Percentiles rank a stretch among this genome's conserved stretches.
Conservation (phyloP, 2,888 invertebrate species). For the Drosophila quinaria region DNA sequence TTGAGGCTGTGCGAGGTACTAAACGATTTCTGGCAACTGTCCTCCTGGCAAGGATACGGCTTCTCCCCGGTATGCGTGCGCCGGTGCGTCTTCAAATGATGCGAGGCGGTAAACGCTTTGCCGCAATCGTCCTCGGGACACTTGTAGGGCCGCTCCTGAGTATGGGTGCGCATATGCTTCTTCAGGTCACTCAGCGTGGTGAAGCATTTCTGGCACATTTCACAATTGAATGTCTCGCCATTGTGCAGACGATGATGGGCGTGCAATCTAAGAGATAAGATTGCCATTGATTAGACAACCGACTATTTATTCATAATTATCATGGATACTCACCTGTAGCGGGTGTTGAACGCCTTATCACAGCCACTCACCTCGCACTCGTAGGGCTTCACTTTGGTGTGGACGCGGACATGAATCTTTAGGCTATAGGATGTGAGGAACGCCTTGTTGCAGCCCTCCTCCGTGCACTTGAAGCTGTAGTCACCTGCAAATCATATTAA, state of each 20-base stretch:
- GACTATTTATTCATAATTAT: constrained; percentile 7
- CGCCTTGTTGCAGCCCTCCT: constrained; percentile 95
- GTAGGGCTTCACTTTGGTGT: constrained; percentile 97
- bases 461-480: constrained; percentile 96
- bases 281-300: constrained; percentile 33
- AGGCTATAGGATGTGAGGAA: constrained; percentile 98
- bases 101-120: constrained; percentile 96
- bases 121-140: constrained; percentile 94
- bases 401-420: constrained; percentile 97
- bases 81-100: constrained; percentile 96
- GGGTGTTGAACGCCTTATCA: constrained; percentile 96
- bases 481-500: constrained; percentile 89
- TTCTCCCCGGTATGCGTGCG: constrained; percentile 91
- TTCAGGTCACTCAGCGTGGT: constrained; percentile 97
- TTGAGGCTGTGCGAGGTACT: constrained; percentile 94
- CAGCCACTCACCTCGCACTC: constrained; percentile 93
- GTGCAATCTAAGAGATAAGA: constrained; percentile 87
- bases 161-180: constrained; percentile 97
- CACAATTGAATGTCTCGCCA: constrained; percentile 97
- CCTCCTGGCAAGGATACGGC: constrained; percentile 91
- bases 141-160: constrained; percentile 95
- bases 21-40: constrained; percentile 91
- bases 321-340: constrained; percentile 89
- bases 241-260: constrained; percentile 97
- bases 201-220: constrained; percentile 95